Evolutionary conservation across 2,797 vertebrate species (phyloP), one percentile per base, ranked within the genome.

Genomic region (Myripristis murdjan): DNA sequence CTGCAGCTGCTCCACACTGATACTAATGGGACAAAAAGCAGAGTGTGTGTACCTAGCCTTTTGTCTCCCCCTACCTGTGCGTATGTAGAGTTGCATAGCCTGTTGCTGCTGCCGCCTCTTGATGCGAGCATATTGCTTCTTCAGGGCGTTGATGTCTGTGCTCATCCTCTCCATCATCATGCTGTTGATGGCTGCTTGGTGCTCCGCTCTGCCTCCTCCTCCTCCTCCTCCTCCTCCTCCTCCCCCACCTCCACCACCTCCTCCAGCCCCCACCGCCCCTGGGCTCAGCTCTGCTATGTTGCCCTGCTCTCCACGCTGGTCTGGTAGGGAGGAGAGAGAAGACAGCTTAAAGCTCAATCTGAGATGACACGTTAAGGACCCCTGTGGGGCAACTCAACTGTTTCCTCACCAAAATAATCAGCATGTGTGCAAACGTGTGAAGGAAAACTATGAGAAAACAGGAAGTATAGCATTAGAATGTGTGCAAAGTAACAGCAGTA

Each of bases 91-190:
- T 24, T 97, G 96, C 58, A 96, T 95, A 31, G 96, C 95, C 89
- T 99, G 98, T 67, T 98, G 97, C 89, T 97, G 97, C 79, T 99
- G 98, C 61, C 96, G 95, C 87, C 96, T 95, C 87, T 97, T 98
- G 86, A 98, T 97, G 65, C 97, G 95, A 0, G 95, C 89, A 72
- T 99, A 99, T 61, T 99, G 98, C 81, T 95, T 96, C 90, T 97
- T 98, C 68, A 99, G 94, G 0, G 98, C 98, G 0, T 87, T 94
- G 91, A 99, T 98, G 83, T 99, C 98, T 0, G 97, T 99, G 88
- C 96, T 99, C 98, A 99, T 99, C 4, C 98, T 95, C 69, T 99
- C 98, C 96, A 96, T 95, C 97, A 99, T 98, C 98, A 99, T 99
- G 78, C 97, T 97, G 93, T 98, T 99, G 85, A 99, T 96, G n/a